Base-by-base conservation (phyloP, 2,888 invertebrate genomes). In the Drosophila falleni region DNA sequence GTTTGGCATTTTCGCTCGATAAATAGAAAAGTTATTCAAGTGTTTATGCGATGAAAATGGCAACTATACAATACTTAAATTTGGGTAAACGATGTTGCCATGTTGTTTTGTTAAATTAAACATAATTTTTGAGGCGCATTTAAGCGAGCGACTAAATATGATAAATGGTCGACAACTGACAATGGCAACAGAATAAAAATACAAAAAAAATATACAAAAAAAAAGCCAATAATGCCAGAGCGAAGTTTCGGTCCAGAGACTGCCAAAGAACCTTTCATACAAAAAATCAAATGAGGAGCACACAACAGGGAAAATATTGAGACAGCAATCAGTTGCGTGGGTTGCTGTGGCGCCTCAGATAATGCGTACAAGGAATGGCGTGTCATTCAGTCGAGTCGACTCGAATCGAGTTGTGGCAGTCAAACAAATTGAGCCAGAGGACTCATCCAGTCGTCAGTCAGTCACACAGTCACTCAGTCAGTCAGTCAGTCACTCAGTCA, bases 101-200 rank as follows among this genome's bases (percentile, higher is more conserved):
- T 8, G 11, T 11, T 16, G 6, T 39, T 39, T 53, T 80, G 64
- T 68, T 70, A 80, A 82, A 72, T 75, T 74, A 65, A 80, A 74
- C 71, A 81, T 78, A 81, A 76, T 78, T 81, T 81, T 78, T 68
- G 61, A 71, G 74, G 69, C 74, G 63, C 74, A 79, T 69, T 80
- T 77, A 80, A 80, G 71, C 75, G 69, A 67, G 65, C 74, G 69
- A 63, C 72, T 84, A 78, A 81, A 81, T 78, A 81, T 84, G 83
- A 84, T 81, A 84, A 84, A 84, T 84, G 71, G 73, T 66, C 63
- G 60, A 51, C 71, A 47, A 54, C 66, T 63, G 70, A 67, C 77
- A 68, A 11, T 51, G 68, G 56, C 68, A 78, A 63, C 58, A 61
- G 61, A 51, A 13, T 0, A 37, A 37, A n/a, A n/a, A n/a, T 6